Percentiles rank a stretch among this genome's conserved stretches.
Evolutionary conservation across 2,113 vertebrate genomes (phyloP).

Genomic region (Gavia stellata): DNA sequence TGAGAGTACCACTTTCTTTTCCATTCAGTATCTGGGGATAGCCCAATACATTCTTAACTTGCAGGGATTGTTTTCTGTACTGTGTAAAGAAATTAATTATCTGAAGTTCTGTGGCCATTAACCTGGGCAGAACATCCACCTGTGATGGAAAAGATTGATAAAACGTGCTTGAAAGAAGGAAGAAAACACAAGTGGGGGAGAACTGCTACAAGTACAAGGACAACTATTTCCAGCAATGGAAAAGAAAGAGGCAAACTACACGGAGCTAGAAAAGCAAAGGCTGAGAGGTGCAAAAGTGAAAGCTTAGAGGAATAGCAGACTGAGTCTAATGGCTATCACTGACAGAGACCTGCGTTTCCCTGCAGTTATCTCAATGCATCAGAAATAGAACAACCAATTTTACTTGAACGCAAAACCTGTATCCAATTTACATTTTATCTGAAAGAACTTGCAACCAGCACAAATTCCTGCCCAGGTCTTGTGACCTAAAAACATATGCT

Average conservation of each 20-base stretch:
- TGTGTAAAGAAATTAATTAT: not conserved
- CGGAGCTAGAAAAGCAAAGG: not conserved
- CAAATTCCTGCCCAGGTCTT: not conserved
- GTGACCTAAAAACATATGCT: not conserved
- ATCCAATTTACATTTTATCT: not conserved
- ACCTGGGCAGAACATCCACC: not conserved
- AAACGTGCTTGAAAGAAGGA: not conserved
- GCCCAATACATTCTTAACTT: not conserved
- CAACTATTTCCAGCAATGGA: not conserved
- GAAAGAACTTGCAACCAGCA: not conserved
- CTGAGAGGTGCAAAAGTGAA: not conserved
- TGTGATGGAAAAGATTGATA: not conserved
- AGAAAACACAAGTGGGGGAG: not conserved
- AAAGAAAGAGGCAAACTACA: not conserved
- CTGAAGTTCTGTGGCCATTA: not conserved
- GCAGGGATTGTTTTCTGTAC: rapidly evolving
- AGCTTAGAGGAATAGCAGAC: not conserved
- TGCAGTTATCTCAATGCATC: not conserved
- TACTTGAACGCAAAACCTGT: not conserved
- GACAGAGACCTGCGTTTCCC: not conserved
- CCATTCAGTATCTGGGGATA: not conserved
- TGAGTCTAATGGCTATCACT: not conserved
- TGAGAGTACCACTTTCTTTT: not conserved
- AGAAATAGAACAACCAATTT: not conserved
- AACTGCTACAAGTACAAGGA: not conserved